phyloP scores from a whole-genome alignment of 2,888 invertebrate species.

The Dysmachus trigonus region DNA sequence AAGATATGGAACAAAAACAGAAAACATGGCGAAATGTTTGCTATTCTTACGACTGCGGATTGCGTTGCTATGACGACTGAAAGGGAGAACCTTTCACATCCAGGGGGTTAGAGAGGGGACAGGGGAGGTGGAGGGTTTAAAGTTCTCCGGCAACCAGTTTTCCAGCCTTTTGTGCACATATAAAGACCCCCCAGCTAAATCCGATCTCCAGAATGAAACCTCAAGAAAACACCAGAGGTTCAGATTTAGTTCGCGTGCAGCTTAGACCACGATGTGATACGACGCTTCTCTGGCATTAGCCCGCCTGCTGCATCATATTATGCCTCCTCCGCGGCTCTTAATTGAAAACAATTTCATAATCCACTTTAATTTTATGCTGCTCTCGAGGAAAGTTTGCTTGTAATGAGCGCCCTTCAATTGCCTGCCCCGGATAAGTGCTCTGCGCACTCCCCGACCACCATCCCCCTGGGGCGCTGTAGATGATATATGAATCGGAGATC shows the following conservation, averaged over 20 bases:
- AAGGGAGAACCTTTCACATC: not conserved
- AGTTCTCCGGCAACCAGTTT: not conserved
- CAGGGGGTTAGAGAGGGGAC: too few relatives aligned
- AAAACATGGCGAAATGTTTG: not conserved
- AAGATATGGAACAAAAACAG: not conserved
- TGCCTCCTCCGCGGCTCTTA: not conserved
- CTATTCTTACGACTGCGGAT: not conserved
- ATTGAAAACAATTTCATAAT: slow-evolving; percentile 3
- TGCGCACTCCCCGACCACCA: not conserved
- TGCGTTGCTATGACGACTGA: not conserved
- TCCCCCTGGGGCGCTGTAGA: not conserved
- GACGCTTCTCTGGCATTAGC: not conserved
- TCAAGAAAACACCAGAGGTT: not conserved
- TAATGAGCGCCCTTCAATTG: slow-evolving; percentile 30
- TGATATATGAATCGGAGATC: not conserved
- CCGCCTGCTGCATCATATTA: not conserved
- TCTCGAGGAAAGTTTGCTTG: slow-evolving; percentile 12
- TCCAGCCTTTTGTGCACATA: not conserved
- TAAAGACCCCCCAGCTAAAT: not conserved
- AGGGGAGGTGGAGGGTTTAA: not conserved
- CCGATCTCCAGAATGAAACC: not conserved
- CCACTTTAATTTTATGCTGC: slow-evolving; percentile 7
- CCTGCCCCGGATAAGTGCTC: not conserved
- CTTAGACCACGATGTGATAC: not conserved
- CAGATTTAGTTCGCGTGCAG: not conserved